Evolutionary conservation across 2,888 invertebrate genomes (phyloP).

Genomic region (Drosophila cyrtoloma): DNA sequence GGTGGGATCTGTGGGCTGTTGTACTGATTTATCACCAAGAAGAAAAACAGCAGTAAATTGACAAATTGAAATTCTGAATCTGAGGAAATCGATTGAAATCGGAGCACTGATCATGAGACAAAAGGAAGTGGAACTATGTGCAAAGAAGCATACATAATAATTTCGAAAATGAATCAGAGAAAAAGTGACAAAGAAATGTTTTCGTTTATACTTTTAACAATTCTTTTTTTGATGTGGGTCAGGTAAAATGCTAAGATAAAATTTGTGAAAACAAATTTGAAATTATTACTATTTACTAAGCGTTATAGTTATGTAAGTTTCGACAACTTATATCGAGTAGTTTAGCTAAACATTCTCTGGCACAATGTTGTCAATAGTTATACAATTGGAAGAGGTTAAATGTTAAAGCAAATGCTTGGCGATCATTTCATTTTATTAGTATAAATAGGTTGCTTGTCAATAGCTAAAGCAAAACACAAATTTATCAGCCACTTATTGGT

Average conservation of each 20-base stretch:
- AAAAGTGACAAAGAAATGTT: background rate
- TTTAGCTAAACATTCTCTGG: background rate
- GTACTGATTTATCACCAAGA: slow-evolving; percentile 32
- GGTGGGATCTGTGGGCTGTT: background rate
- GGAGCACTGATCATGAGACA: background rate
- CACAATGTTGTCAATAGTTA: background rate
- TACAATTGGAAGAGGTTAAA: background rate
- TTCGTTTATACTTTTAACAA: background rate
- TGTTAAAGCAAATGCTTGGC: background rate
- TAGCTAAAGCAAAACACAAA: background rate
- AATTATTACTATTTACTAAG: background rate
- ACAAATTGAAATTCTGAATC: background rate
- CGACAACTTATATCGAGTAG: background rate
- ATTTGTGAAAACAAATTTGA: background rate
- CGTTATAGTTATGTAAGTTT: background rate
- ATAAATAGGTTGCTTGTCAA: background rate
- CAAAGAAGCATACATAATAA: background rate
- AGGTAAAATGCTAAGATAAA: background rate
- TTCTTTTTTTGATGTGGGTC: background rate
- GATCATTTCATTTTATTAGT: background rate
- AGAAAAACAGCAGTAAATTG: slow-evolving; percentile 1
- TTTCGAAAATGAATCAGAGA: background rate
- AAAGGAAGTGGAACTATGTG: background rate
- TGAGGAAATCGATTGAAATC: background rate
- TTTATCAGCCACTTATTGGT: slow-evolving; percentile 22